Evolutionary conservation across 1,140 invertebrate genomes (phyloP).

Genomic region (Euura saliciscinereae): DNA sequence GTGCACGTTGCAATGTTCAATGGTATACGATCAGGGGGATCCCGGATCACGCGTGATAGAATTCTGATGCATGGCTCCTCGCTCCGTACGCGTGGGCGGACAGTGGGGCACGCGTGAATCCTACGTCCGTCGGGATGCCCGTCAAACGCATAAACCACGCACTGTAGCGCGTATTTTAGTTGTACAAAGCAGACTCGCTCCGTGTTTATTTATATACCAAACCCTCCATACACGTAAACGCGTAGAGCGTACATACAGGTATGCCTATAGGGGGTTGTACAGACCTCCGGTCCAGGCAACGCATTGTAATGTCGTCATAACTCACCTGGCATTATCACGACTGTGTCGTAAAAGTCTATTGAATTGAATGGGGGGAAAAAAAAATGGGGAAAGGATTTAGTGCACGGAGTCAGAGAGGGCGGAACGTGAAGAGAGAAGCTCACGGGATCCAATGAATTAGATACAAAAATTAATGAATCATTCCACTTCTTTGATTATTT

Average conservation of each 20-base stretch:
- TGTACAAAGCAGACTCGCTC: slow-evolving; percentile 1
- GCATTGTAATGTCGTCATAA: slow-evolving; percentile 16
- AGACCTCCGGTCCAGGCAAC: not conserved
- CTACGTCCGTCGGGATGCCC: not conserved
- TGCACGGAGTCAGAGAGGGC: not conserved
- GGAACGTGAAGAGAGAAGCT: not conserved
- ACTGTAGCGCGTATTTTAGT: slow-evolving; percentile 11
- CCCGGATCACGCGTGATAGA: not conserved
- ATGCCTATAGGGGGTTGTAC: not conserved
- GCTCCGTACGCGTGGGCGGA: not conserved
- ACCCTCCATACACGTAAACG: not conserved
- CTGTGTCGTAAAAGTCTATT: slow-evolving; percentile 12
- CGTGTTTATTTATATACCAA: not conserved
- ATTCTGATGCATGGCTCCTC: not conserved
- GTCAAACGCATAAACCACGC: slow-evolving; percentile 7
- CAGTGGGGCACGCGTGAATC: not conserved
- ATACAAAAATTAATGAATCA: not conserved
- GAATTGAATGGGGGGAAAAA: slow-evolving; percentile 1
- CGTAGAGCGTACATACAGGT: not conserved
- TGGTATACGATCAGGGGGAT: not conserved
- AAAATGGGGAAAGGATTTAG: slow-evolving; percentile 4
- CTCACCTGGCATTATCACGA: slow-evolving; percentile 13
- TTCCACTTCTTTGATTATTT: not conserved
- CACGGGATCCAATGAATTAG: not conserved
- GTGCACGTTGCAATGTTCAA: no score